Evolutionary conservation across 2,113 vertebrate species (phyloP).

Genomic region (Chitala chitala): DNA sequence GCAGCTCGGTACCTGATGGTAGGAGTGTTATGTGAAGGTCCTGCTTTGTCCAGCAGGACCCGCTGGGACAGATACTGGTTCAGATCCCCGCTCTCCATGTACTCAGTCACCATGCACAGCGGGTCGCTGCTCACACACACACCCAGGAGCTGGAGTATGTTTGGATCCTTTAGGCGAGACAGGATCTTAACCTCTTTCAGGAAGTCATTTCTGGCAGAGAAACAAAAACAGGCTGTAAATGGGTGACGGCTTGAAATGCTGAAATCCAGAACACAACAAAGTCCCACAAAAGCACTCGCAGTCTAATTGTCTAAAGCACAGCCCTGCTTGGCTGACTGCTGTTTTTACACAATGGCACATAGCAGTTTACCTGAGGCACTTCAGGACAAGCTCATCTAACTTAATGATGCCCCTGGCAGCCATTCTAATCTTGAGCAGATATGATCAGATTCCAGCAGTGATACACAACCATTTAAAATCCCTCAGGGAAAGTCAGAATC

Average conservation of each 20-base stretch:
- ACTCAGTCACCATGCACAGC: conserved; percentile 87
- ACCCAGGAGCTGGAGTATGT: conserved; percentile 87
- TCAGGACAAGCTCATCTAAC: not conserved
- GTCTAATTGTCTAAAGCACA: not conserved
- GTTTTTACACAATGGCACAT: not conserved
- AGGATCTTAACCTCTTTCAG: conserved; percentile 89
- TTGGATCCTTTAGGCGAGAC: conserved; percentile 82
- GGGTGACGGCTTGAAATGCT: not conserved
- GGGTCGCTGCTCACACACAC: conserved; percentile 85
- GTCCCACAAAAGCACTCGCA: not conserved
- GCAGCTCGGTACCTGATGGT: conserved; percentile 69
- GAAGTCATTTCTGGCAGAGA: conserved; percentile 73
- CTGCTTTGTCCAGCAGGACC: conserved; percentile 72
- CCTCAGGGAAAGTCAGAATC: not conserved
- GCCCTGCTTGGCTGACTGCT: not conserved
- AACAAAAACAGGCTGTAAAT: not conserved
- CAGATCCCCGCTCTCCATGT: conserved; percentile 90
- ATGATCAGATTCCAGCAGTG: conserved; percentile 1
- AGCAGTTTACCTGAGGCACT: not conserved
- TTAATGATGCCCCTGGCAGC: not conserved
- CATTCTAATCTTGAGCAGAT: conserved; percentile 12
- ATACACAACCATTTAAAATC: not conserved
- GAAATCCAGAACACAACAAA: not conserved
- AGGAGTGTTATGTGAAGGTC: conserved; percentile 56
- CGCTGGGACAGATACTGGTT: conserved; percentile 84